Evolutionary conservation across 2,113 vertebrate genomes (phyloP).

Genomic region (Dasypus novemcinctus): DNA sequence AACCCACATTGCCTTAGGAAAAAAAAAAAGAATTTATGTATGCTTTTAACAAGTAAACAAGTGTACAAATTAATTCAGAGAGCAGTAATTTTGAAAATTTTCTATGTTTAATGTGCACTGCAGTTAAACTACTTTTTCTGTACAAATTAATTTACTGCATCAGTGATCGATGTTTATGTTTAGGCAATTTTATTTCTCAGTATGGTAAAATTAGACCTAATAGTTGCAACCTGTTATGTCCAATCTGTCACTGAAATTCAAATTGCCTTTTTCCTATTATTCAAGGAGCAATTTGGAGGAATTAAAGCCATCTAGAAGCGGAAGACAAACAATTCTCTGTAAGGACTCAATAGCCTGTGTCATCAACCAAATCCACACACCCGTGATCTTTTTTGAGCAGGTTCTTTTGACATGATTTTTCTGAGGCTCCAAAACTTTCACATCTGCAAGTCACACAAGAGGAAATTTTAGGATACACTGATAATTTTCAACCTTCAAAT

Average conservation of each 20-base stretch:
- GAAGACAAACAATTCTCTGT: conserved; percentile 87
- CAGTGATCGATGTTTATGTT: conserved; percentile 92
- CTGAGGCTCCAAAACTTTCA: conserved; percentile 26
- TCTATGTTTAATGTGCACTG: conserved; percentile 89
- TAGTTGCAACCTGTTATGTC: conserved; percentile 90
- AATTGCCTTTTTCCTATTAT: conserved; percentile 90
- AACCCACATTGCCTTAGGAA: conserved; percentile 35
- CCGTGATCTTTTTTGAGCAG: conserved; percentile 48
- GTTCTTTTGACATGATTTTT: conserved; percentile 43
- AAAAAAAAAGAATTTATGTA: conserved; percentile 71
- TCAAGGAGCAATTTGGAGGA: conserved; percentile 89
- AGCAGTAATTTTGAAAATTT: conserved; percentile 87
- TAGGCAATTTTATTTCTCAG: conserved; percentile 92
- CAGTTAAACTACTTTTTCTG: conserved; percentile 89
- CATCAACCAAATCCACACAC: conserved; percentile 79
- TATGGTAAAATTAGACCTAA: conserved; percentile 92
- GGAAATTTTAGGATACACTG: background rate
- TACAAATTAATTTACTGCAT: conserved; percentile 93
- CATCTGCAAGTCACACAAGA: conserved; percentile 18
- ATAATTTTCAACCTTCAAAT: background rate
- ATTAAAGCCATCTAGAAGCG: conserved; percentile 86
- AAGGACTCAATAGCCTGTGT: conserved; percentile 83
- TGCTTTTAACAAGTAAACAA: conserved; percentile 88
- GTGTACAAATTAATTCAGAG: conserved; percentile 89
- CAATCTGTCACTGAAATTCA: conserved; percentile 91